phyloP scores from a whole-genome alignment of 2,888 invertebrate species.

The Drosophila parthenogenetica region DNA sequence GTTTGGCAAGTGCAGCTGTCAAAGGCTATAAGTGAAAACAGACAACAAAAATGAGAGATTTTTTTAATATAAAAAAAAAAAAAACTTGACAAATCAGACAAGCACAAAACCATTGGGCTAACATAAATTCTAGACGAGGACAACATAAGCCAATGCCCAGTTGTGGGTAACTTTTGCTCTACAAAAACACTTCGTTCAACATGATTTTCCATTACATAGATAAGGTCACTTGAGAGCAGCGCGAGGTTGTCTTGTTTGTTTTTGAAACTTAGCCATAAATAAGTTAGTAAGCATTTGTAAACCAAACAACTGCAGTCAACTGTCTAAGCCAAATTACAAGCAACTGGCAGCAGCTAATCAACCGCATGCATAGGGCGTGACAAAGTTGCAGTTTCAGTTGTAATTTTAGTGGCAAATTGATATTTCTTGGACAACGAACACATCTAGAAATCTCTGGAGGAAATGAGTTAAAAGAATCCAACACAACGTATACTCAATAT shows the following conservation, averaged over 20 bases:
- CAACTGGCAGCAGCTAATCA: slow-evolving; percentile 58
- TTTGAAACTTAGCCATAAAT: slow-evolving; percentile 54
- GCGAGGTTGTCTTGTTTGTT: slow-evolving; percentile 41
- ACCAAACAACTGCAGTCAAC: background rate
- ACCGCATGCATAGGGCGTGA: slow-evolving; percentile 13
- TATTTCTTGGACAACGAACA: slow-evolving; percentile 49
- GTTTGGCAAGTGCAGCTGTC: slow-evolving; percentile 51
- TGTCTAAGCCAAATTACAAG: slow-evolving; percentile 27
- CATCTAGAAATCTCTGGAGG: background rate
- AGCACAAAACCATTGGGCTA: slow-evolving; percentile 21
- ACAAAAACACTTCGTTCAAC: slow-evolving; percentile 36
- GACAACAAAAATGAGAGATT: slow-evolving; percentile 34
- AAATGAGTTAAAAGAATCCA: slow-evolving; percentile 7
- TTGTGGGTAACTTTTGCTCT: background rate
- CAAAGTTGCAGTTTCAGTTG: slow-evolving; percentile 12
- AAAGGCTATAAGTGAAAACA: slow-evolving; percentile 42
- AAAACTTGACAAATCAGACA: slow-evolving; percentile 38
- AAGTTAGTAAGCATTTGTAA: slow-evolving; percentile 53
- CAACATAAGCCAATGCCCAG: slow-evolving; percentile 48
- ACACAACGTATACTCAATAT: slow-evolving; percentile 7
- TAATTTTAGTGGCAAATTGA: slow-evolving; percentile 43
- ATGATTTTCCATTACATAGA: slow-evolving; percentile 68
- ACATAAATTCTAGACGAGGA: slow-evolving; percentile 54
- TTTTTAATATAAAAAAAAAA: slow-evolving; percentile 27
- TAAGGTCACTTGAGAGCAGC: slow-evolving; percentile 36